Evolutionary conservation across 2,888 invertebrate genomes (phyloP).

Genomic region (Matsumyia berberina): DNA sequence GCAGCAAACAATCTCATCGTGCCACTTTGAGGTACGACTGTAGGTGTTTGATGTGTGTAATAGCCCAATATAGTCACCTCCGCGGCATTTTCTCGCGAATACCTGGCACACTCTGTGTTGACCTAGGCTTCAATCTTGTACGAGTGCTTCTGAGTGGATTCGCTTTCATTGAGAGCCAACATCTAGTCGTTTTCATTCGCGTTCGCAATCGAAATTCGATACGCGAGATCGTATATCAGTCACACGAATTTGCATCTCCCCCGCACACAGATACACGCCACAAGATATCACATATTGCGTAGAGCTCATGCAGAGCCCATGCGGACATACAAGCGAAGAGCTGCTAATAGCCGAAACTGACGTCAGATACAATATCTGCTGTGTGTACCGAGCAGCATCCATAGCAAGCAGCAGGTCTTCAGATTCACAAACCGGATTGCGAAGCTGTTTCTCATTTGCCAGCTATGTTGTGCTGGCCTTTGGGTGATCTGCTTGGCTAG

Average conservation of each 20-base stretch:
- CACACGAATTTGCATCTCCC: conserved; percentile 35
- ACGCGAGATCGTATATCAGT: conserved; percentile 25
- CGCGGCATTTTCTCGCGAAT: not conserved
- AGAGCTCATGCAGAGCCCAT: not conserved
- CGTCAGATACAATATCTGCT: conserved; percentile 21
- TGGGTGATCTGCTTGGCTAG: conserved; percentile 72
- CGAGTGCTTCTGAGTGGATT: conserved; percentile 28
- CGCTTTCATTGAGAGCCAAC: conserved; percentile 47
- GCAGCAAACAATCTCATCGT: conserved; percentile 49
- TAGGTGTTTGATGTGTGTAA: conserved; percentile 55
- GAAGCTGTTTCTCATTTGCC: conserved; percentile 51
- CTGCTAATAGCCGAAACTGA: conserved; percentile 59
- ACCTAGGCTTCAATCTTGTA: conserved; percentile 51
- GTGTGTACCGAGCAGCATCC: conserved; percentile 26
- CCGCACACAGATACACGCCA: conserved; percentile 21
- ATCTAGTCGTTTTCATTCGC: conserved; percentile 19
- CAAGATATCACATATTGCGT: conserved; percentile 25
- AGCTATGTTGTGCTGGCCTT: conserved; percentile 60
- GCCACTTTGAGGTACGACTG: conserved; percentile 54
- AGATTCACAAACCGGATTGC: conserved; percentile 69
- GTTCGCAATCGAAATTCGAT: conserved; percentile 43
- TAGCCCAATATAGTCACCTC: conserved; percentile 22
- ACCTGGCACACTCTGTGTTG: conserved; percentile 18
- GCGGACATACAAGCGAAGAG: conserved; percentile 39
- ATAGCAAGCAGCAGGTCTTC: conserved; percentile 41